Evolutionary conservation across 2,113 vertebrate genomes (phyloP), one percentile per base, ranked within the genome.

Genomic region (Falco punctatus): DNA sequence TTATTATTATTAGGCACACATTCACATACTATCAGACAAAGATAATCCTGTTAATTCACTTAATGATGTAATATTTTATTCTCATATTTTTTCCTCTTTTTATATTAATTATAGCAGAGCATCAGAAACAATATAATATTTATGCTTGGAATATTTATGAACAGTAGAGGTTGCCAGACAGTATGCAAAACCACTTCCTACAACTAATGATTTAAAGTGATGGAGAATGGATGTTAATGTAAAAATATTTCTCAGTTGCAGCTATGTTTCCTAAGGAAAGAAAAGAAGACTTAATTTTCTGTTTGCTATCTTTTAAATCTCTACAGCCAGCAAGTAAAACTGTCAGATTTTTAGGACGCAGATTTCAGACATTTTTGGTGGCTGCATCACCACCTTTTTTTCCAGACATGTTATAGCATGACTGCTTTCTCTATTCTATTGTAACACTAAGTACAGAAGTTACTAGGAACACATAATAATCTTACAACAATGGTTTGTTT

Each of bases 111-210:
- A 52, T 38, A 66, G 6, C 12, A 78, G 8, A 70, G 2, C 19
- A 81, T 58, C 46, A 74, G 8, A 6, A 84, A 70, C 55, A 65
- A 72, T 72, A n/a, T 23, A 72, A 46, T 64, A 79, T 75, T 64
- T 80, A 75, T n/a, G 20, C 24, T 67, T 75, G 71, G 15, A 80
- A 78, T 81, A 84, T 81, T 84, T 84, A 81, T 49, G 65, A 16
- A 81, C 84, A 94, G 69, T 49, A 96, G 84, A 96, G 77, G 65
- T 59, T 94, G 78, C 77, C 65, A 95, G 52, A 81, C 52, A 66
- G 77, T 67, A 90, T 67, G 59, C 19, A 89, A 92, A 81, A 86
- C 33, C 20, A 66, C 48, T 74, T 88, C 70, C 32, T 87, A 46
- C 28, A 78, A 48, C 11, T 81, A 54, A 78, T 57, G 13, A 78